A percentile compares a stretch with the other conserved stretches of the same genome.
These are phyloP conservation scores for Hoplias malabaricus DNA, from an alignment of 2,113 vertebrate genomes.

Conservation along the genomic window DNA sequence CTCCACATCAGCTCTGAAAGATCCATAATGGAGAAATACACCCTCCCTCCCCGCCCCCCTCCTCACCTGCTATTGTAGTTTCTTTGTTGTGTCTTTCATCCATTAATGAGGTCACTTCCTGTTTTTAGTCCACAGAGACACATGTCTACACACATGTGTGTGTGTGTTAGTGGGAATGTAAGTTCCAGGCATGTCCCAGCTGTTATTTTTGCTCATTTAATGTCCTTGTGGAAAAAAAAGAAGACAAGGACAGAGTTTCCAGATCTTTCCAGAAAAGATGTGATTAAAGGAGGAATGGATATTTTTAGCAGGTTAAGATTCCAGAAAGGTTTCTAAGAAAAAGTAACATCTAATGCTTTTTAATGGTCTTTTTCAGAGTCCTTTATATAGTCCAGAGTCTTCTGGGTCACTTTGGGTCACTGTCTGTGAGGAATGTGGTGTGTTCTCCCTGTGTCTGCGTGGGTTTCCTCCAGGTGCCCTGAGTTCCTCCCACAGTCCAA, in stretches of 20 bases:
- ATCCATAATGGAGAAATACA: slow-evolving; percentile 17
- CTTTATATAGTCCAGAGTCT: too few relatives aligned
- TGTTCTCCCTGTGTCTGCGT: too few relatives aligned
- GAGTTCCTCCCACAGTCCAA: too few relatives aligned
- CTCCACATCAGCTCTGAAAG: not conserved
- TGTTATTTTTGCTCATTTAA: slow-evolving; percentile 5
- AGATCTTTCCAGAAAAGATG: not conserved
- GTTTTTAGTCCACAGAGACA: not conserved
- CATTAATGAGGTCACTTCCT: slow-evolving; percentile 26
- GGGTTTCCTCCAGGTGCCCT: too few relatives aligned
- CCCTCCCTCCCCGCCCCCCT: not conserved
- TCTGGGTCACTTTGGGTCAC: too few relatives aligned
- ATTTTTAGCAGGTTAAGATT: not conserved
- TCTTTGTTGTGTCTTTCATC: not conserved
- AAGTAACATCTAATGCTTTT: too few relatives aligned
- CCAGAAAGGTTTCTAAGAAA: not conserved
- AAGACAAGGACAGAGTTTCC: not conserved
- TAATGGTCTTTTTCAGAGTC: too few relatives aligned
- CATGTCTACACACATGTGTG: not conserved
- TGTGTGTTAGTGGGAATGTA: not conserved
- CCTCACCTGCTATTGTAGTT: not conserved
- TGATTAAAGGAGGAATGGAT: not conserved
- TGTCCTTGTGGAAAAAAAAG: slow-evolving; percentile 1
- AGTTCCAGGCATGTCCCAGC: not conserved
- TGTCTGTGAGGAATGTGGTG: too few relatives aligned